Conservation (phyloP, 2,113 vertebrate species). For the Dromiciops gliroides region DNA sequence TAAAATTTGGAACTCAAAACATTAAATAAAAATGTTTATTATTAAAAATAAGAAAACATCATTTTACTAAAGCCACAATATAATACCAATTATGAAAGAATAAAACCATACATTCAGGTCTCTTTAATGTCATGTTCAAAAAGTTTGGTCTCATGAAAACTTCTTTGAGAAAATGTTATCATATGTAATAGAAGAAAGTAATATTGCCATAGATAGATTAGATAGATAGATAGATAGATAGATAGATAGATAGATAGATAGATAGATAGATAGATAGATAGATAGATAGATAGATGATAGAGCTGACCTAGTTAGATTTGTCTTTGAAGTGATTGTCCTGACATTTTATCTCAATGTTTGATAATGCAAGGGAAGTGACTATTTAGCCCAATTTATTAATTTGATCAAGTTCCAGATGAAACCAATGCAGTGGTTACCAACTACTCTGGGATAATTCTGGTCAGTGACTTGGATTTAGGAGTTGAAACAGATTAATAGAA, state of each 20-base stretch:
- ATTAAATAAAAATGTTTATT: no score
- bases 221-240: no score
- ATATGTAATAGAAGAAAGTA: background rate
- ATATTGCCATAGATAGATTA: no score
- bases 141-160: background rate
- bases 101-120: background rate
- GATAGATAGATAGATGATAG: no score
- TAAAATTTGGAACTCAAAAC: no score
- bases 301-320: no score
- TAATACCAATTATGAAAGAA: background rate
- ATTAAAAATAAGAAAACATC: no score
- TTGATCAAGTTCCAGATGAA: background rate
- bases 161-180: background rate
- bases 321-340: no score
- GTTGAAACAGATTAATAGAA: background rate
- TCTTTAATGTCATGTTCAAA: background rate
- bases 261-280: no score
- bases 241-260: background rate
- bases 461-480: background rate
- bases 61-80: background rate
- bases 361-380: background rate
- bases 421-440: background rate
- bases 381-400: background rate
- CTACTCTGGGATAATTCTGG: background rate
- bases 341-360: background rate